Evolutionary conservation across 23 tunicate species (phyloP).

Genomic region (Aplidium turbinatum): DNA sequence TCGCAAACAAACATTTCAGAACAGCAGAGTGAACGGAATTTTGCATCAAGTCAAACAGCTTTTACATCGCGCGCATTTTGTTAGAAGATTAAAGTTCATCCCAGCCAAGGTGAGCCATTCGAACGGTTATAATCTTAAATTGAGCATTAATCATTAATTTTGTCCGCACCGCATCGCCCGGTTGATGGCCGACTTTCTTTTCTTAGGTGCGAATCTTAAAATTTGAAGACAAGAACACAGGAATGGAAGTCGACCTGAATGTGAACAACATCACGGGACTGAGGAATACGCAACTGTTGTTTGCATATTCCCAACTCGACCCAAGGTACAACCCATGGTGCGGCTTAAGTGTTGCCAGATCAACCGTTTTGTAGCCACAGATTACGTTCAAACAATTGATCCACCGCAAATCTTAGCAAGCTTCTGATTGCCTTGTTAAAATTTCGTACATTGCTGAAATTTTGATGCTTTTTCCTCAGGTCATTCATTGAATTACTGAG

Average conservation of each 20-base stretch:
- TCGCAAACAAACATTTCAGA: not conserved
- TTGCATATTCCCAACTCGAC: slow-evolving; percentile 61
- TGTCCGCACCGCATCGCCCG: no score
- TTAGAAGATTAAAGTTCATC: slow-evolving; percentile 48
- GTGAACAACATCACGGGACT: slow-evolving; percentile 73
- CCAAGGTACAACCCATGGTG: slow-evolving; percentile 48
- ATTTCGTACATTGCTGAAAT: no score
- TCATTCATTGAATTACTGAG: no score
- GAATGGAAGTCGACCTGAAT: slow-evolving; percentile 77
- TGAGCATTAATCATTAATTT: no score
- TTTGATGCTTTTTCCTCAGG: no score
- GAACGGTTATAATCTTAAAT: no score
- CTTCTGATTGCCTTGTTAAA: no score
- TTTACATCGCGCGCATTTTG: slow-evolving; percentile 48
- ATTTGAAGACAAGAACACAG: slow-evolving; percentile 33
- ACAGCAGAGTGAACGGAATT: slow-evolving; percentile 6
- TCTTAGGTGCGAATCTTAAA: slow-evolving; percentile 75
- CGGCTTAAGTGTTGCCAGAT: not conserved
- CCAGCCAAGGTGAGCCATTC: slow-evolving; percentile 58
- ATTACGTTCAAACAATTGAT: no score
- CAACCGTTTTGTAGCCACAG: no score
- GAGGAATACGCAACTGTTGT: slow-evolving; percentile 62
- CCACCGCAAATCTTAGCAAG: no score
- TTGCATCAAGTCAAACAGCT: slow-evolving; percentile 7
- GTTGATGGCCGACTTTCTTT: no score